Conservation (phyloP, 2,113 vertebrate genomes). For the Tragelaphus imberbis region DNA sequence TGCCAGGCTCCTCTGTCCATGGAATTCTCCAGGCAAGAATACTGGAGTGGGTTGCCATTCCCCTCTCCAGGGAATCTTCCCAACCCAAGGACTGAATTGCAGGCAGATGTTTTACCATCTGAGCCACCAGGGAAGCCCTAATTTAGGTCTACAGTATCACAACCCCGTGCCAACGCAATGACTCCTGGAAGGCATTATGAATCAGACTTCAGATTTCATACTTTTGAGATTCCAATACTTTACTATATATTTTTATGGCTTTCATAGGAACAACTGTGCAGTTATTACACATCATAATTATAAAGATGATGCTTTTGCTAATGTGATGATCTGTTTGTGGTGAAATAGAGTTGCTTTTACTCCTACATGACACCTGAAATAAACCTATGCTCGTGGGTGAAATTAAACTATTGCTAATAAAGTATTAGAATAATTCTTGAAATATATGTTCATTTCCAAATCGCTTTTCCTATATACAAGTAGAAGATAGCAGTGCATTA, state of each 20-base stretch:
- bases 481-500: background rate
- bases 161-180: background rate
- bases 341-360: background rate
- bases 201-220: background rate
- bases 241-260: rapidly evolving
- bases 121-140: background rate
- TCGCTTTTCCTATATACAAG: background rate
- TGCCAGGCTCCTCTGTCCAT: background rate
- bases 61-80: background rate
- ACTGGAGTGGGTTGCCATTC: background rate
- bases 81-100: background rate
- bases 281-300: background rate
- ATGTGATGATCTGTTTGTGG: background rate
- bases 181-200: background rate
- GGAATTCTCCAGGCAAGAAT: background rate
- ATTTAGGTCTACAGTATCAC: background rate
- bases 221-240: background rate
- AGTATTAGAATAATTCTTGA: background rate
- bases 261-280: background rate
- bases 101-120: background rate
- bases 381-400: background rate
- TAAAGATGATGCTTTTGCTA: background rate
- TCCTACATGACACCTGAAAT: background rate
- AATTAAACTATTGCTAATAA: background rate
- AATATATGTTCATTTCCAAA: background rate